Percentiles rank a stretch among this genome's conserved stretches.
phyloP scores from a whole-genome alignment of 2,797 vertebrate species.

The Monodelphis domestica region DNA sequence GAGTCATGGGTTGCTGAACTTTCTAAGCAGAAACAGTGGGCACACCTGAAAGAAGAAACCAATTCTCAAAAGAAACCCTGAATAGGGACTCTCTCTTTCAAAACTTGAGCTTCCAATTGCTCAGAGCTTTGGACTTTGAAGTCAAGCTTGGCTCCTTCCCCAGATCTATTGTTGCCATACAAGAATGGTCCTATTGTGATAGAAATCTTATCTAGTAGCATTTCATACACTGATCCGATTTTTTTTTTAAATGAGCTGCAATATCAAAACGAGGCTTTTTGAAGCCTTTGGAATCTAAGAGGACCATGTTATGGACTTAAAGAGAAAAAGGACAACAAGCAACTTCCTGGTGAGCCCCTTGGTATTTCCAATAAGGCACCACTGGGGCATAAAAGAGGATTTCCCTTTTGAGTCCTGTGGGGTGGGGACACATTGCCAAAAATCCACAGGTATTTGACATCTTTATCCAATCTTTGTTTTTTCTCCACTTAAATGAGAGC shows the following conservation, averaged over 20 bases:
- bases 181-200: slow-evolving; percentile 34
- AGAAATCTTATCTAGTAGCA: slow-evolving; percentile 52
- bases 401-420: background rate
- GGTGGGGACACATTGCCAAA: background rate
- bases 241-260: slow-evolving; percentile 62
- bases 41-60: background rate
- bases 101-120: slow-evolving; percentile 20
- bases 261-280: slow-evolving; percentile 27
- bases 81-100: slow-evolving; percentile 20
- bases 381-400: background rate
- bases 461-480: background rate
- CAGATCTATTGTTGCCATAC: slow-evolving; percentile 30
- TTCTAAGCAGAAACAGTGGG: slow-evolving; percentile 1
- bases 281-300: slow-evolving; percentile 26
- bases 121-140: slow-evolving; percentile 44
- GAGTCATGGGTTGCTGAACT: background rate
- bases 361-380: background rate
- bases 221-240: slow-evolving; percentile 39
- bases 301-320: background rate
- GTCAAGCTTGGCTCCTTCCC: slow-evolving; percentile 56
- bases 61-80: slow-evolving; percentile 45
- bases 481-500: fast-evolving
- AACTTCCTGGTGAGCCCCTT: background rate
- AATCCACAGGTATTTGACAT: background rate
- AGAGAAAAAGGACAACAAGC: slow-evolving; percentile 29